Evolutionary conservation across 2,888 invertebrate genomes (phyloP), one percentile per base, ranked within the genome.

Genomic region (Eilema griseolum): DNA sequence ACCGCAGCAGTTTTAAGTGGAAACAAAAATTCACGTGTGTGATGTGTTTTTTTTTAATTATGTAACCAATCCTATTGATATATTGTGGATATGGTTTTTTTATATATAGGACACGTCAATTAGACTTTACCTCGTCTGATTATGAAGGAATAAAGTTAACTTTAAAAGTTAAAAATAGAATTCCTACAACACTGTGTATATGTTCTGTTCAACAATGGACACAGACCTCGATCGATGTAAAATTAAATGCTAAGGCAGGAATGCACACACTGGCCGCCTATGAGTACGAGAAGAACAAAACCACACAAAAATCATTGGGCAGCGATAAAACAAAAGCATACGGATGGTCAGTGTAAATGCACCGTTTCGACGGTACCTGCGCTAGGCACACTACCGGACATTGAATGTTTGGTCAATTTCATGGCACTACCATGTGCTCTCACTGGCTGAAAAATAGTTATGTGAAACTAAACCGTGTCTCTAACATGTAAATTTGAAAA

Each of bases 331-430:
- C 72, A 82, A 81, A 82, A 77, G 69, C 75, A 76, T 69, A 76
- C 77, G 75, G 77, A 59, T 78, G 76, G 76, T 78, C 78, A 79
- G 83, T 82, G 83, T 81, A 83, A 85, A 84, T 82, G 84, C 78
- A 80, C 82, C 81, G 78, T 83, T 84, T 80, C 76, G 79, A 80
- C 72, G 72, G 75, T 76, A 80, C 76, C 75, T 83, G 77, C 71
- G 73, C 60, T 57, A 73, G 37, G 68, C 62, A 68, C 61, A 64
- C 63, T 33, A 26, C 75, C 82, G 85, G 83, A 83, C 84, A 88
- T 86, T 86, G 80, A 86, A 86, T 87, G 86, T 88, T 89, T 86
- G 86, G 86, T 88, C 86, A 86, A 87, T 87, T 86, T 84, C 68
- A 75, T 61, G 67, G 67, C 76, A 80, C 75, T 87, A 89, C 88